A percentile compares a stretch with the other conserved stretches of the same genome.
These are phyloP conservation scores for Heterodera filipjevi DNA, from an alignment of 2,888 invertebrate genomes.

Conservation along the genomic window DNA sequence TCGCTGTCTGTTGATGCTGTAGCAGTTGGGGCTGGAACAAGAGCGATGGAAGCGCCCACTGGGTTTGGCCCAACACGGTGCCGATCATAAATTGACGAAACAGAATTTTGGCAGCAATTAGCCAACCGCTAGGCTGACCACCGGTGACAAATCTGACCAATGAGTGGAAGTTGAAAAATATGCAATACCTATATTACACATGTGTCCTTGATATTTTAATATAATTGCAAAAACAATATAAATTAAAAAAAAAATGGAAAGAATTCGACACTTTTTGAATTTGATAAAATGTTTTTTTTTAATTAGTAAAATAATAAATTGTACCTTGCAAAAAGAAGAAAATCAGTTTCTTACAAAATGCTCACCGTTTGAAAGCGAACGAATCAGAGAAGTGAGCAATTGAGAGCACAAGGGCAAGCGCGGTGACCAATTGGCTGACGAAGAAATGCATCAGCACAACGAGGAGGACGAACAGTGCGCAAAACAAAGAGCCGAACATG, in stretches of 20 bases:
- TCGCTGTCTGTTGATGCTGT: not conserved
- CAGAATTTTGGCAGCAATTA: conserved; percentile 27
- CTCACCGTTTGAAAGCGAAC: conserved; percentile 26
- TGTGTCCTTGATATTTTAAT: no score
- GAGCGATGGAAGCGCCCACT: conserved; percentile 17
- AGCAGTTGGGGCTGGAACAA: not conserved
- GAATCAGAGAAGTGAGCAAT: conserved; percentile 32
- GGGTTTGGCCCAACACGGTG: conserved; percentile 28
- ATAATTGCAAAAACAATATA: no score
- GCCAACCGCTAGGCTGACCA: conserved; percentile 16
- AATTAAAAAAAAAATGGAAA: no score
- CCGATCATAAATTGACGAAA: conserved; percentile 32
- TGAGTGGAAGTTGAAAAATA: not conserved
- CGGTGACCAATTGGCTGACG: conserved; percentile 18
- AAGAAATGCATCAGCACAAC: conserved; percentile 30
- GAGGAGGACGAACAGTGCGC: conserved; percentile 16
- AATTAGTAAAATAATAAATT: no score
- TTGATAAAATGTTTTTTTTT: no score
- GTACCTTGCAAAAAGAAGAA: not conserved
- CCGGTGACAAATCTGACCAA: not conserved
- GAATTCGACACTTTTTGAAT: no score
- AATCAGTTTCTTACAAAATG: not conserved
- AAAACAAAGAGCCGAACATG: conserved; percentile 21
- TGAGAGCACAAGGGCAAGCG: conserved; percentile 27
- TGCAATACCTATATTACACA: no score